Percentiles rank a stretch among this genome's conserved stretches.
phyloP scores from a whole-genome alignment of 2,797 vertebrate species.

The Peromyscus aztecus region DNA sequence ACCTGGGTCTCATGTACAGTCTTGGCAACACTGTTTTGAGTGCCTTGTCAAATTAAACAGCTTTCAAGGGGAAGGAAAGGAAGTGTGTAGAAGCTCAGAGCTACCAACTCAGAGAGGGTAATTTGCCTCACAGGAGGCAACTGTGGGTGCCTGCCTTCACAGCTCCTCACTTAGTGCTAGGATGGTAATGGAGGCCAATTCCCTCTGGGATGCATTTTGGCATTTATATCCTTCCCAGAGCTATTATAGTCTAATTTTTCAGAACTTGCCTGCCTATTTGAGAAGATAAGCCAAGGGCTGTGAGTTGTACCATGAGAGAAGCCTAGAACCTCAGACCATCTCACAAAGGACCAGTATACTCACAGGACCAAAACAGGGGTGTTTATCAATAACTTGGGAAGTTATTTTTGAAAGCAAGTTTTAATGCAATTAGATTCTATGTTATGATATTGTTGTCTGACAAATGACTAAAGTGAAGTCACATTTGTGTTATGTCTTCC shows the following conservation, averaged over 20 bases:
- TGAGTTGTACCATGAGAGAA: neutral
- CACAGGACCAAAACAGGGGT: constrained; percentile 3
- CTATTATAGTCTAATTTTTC: neutral
- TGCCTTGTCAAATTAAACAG: constrained; percentile 63
- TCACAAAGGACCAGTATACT: constrained; percentile 26
- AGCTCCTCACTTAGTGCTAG: constrained; percentile 35
- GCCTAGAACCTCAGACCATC: constrained; percentile 4
- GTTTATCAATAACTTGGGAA: neutral
- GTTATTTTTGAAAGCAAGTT: constrained; percentile 33
- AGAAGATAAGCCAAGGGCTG: constrained; percentile 4
- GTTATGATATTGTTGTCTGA: constrained; percentile 8
- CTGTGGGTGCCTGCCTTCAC: neutral
- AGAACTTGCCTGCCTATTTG: neutral
- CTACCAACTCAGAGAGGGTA: neutral
- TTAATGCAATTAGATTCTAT: neutral
- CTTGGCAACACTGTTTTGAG: constrained; percentile 19
- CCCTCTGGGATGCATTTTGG: neutral
- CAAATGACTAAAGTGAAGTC: constrained; percentile 47
- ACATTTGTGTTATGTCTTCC: constrained; percentile 15
- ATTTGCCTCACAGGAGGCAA: neutral
- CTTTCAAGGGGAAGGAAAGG: neutral
- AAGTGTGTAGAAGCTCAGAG: neutral
- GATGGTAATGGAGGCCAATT: neutral
- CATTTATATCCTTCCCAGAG: neutral
- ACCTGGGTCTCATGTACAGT: constrained; percentile 15